These are phyloP conservation scores for Scolopax bukidnonensis DNA, from an alignment of 2,797 vertebrate species.

Conservation along the genomic window DNA sequence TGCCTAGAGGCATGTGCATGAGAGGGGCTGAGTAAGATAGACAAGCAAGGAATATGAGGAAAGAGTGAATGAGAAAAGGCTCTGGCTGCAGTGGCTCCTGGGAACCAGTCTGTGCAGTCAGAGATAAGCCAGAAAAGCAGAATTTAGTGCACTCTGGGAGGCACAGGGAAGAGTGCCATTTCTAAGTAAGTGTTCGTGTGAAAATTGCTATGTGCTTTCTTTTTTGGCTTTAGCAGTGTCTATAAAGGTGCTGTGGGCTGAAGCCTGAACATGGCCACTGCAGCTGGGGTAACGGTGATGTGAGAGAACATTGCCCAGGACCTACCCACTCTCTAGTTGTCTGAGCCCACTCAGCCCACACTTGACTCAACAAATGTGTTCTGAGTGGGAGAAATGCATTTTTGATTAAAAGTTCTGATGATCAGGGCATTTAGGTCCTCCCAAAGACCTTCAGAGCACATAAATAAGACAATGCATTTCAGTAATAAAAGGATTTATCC, in stretches of 20 bases:
- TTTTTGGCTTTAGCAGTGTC: background rate
- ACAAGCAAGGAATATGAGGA: background rate
- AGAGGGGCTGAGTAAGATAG: background rate
- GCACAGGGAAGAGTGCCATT: background rate
- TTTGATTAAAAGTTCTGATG: background rate
- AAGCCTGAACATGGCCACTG: background rate
- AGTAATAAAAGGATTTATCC: background rate
- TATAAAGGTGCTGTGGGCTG: background rate
- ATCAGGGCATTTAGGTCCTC: background rate
- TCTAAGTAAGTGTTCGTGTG: background rate
- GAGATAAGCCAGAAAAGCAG: constrained; percentile 28
- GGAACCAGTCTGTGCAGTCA: background rate
- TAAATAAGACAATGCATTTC: background rate
- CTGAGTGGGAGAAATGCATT: background rate
- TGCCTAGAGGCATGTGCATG: background rate
- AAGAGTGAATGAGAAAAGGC: background rate
- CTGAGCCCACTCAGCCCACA: background rate
- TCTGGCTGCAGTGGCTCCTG: background rate
- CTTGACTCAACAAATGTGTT: background rate
- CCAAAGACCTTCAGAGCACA: background rate
- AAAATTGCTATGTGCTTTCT: background rate
- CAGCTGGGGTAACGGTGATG: background rate
- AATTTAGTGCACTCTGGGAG: background rate
- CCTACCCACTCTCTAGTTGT: background rate
- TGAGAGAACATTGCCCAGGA: background rate